Evolutionary conservation across 2,113 vertebrate genomes (phyloP).

Genomic region (Thalassarche chlororhynchos): DNA sequence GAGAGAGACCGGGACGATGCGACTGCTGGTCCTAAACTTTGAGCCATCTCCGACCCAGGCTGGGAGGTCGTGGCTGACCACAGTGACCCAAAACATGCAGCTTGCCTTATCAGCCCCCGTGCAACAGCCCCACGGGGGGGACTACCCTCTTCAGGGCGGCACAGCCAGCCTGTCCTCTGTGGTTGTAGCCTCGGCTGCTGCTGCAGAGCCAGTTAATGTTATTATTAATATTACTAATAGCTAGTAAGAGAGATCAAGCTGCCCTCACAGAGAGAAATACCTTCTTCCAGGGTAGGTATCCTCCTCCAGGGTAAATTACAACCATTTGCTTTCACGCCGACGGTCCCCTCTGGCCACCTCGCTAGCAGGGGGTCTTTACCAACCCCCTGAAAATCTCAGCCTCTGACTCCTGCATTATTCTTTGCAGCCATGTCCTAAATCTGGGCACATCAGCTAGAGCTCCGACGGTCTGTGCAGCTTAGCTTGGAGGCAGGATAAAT

Average conservation of each 20-base stretch:
- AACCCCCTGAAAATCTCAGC: background rate
- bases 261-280: background rate
- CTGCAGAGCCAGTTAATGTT: background rate
- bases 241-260: background rate
- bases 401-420: background rate
- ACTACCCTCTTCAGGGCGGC: background rate
- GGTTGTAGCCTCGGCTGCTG: background rate
- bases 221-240: background rate
- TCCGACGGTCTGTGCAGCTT: background rate
- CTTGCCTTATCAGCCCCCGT: background rate
- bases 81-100: background rate
- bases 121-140: background rate
- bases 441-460: background rate
- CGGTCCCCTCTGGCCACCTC: background rate
- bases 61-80: background rate
- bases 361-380: background rate
- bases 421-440: background rate
- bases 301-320: background rate
- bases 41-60: background rate
- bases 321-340: background rate
- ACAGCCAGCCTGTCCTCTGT: background rate
- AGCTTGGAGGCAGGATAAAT: background rate
- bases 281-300: background rate
- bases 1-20: background rate
- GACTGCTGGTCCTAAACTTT: background rate